phyloP scores from a whole-genome alignment of 2,888 invertebrate genomes.

The Leuctra nigra region DNA sequence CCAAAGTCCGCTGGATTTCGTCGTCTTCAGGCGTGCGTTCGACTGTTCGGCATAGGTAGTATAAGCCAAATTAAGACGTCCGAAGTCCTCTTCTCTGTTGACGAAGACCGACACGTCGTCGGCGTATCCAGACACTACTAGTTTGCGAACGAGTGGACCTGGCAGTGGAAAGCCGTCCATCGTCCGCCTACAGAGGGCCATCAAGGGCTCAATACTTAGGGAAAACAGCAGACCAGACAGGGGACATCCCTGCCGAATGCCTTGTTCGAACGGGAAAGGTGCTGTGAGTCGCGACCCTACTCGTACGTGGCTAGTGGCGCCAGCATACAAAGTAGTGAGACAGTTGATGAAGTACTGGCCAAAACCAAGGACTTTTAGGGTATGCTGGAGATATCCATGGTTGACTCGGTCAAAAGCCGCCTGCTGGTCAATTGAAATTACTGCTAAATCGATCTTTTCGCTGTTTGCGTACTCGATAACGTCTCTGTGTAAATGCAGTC shows the following conservation, averaged over 20 bases:
- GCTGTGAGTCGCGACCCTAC: not conserved
- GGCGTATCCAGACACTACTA: not conserved
- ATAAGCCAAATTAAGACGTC: not conserved
- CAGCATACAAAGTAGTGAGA: not conserved
- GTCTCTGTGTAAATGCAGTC: not conserved
- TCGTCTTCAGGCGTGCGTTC: too few relatives aligned
- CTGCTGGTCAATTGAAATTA: conserved; percentile 1
- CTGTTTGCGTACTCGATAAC: not conserved
- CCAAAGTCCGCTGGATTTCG: not conserved
- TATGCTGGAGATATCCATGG: not conserved
- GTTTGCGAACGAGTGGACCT: not conserved
- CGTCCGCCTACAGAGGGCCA: not conserved
- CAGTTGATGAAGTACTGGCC: not conserved
- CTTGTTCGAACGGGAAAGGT: not conserved
- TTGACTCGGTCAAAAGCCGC: not conserved
- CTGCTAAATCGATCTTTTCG: not conserved
- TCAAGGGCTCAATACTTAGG: not conserved
- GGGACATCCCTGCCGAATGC: not conserved
- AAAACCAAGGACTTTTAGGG: not conserved
- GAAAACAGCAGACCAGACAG: not conserved
- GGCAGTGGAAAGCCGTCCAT: not conserved
- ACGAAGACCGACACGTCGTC: not conserved
- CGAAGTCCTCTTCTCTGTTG: not conserved
- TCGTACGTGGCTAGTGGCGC: not conserved
- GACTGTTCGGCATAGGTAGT: too few relatives aligned